Base-by-base conservation (phyloP, 2,888 invertebrate species). In the Slavum lentiscoides region DNA sequence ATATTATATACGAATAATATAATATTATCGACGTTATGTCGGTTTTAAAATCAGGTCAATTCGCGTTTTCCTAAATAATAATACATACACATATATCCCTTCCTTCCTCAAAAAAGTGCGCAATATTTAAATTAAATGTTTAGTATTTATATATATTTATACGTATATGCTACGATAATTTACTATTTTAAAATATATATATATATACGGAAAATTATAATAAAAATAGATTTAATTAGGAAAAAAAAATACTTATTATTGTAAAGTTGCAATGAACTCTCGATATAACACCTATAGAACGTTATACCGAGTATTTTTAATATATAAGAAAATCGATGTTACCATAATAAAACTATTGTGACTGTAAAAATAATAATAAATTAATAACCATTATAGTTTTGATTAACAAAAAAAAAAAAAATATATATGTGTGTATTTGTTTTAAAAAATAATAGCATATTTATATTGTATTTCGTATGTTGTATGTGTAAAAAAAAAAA, bases 281-380 rank as follows among this genome's bases (percentile, higher is more conserved):
- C 49, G 49, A 49, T 15, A 13, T n/a, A n/a, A n/a, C n/a, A 8
- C 8, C 6, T 39, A 39, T 39, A 39, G 39, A 4, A 30, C 30
- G n/a, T 30, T 30, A 13, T 13, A 13, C n/a, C 19, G 19, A n/a
- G n/a, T 58, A 55, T n/a, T 6, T n/a, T 15, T 49, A 21, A 19
- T 53, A 43, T 53, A 43, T 64, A 66, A 74, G 37, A 55, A 64
- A 21, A 53, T 62, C 49, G 21, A 75, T 75, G 74, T 75, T 75
- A 75, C 74, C 74, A 75, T 30, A 4, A 67, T 66, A 75, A 53
- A 75, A 66, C 39, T 9, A 6, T 23, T 43, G 55, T 67, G 66
- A 67, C 66, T 75, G 66, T 66, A 58, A 15, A 55, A 66, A 66
- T 23, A 58, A 15, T 39, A 55, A 66, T 23, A 55, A 74, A 37